phyloP scores from a whole-genome alignment of 2,888 invertebrate species.

The Drosophila kuntzei region DNA sequence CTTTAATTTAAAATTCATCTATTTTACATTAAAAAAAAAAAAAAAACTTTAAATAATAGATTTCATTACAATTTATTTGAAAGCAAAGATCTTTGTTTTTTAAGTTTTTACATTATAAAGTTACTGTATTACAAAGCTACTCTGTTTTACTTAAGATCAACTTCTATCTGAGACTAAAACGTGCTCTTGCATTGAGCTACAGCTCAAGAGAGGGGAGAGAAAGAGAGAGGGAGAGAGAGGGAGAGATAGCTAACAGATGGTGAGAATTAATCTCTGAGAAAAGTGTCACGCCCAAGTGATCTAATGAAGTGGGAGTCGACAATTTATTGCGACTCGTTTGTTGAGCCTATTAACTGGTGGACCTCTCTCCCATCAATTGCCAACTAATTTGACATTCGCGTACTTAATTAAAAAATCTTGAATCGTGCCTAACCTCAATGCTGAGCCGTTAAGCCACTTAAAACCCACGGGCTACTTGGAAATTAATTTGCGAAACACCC shows the following conservation, averaged over 20 bases:
- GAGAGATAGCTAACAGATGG: slow-evolving; percentile 18
- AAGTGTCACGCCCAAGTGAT: slow-evolving; percentile 14
- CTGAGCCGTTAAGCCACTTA: slow-evolving; percentile 78
- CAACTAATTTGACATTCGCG: slow-evolving; percentile 69
- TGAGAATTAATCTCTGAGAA: background rate
- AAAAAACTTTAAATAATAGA: too few species aligned
- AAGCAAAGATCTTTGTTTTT: too few species aligned
- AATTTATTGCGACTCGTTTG: background rate
- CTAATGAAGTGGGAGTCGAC: background rate
- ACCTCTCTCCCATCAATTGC: slow-evolving; percentile 51
- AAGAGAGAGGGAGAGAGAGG: background rate
- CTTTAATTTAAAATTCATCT: too few species aligned
- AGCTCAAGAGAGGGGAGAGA: background rate
- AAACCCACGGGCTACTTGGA: slow-evolving; percentile 54
- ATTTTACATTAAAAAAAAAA: too few species aligned
- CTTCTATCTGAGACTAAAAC: background rate
- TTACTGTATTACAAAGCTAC: too few species aligned
- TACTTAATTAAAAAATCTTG: slow-evolving; percentile 66
- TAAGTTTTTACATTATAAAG: too few species aligned
- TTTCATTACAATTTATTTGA: too few species aligned
- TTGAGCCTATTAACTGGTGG: slow-evolving; percentile 15
- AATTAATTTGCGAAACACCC: slow-evolving; percentile 71
- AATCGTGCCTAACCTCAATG: slow-evolving; percentile 35
- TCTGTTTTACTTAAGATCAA: too few species aligned
- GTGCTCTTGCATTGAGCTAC: background rate